Evolutionary conservation across 1,140 invertebrate species (phyloP).

Genomic region (Samia ricini): DNA sequence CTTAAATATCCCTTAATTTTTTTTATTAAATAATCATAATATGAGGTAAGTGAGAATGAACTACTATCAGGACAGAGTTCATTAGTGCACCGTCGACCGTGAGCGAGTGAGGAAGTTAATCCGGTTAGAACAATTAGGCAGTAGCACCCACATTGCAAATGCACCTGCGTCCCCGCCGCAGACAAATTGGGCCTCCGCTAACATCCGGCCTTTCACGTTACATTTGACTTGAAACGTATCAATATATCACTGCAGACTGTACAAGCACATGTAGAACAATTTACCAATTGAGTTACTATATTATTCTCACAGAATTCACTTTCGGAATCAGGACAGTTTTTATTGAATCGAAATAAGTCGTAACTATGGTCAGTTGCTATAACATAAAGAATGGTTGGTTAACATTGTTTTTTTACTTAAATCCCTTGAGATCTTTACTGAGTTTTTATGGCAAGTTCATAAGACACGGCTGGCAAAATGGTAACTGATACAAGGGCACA

Average conservation of each 20-base stretch:
- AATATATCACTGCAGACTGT: background rate
- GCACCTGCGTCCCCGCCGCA: conserved; percentile 24
- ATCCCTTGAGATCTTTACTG: too few species aligned
- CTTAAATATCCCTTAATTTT: too few species aligned
- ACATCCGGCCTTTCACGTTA: conserved; percentile 6
- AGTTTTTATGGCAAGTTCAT: too few species aligned
- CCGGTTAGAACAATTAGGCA: conserved; percentile 23
- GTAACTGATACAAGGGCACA: too few species aligned
- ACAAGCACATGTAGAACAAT: background rate
- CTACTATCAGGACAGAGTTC: conserved; percentile 17
- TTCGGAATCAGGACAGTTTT: too few species aligned
- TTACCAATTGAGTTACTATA: background rate
- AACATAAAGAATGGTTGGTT: too few species aligned
- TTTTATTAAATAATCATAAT: background rate
- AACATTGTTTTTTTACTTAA: too few species aligned
- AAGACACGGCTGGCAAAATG: too few species aligned
- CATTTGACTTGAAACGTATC: background rate
- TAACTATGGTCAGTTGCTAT: too few species aligned
- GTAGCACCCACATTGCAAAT: conserved; percentile 2
- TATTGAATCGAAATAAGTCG: too few species aligned
- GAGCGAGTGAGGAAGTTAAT: conserved; percentile 23
- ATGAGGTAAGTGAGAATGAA: background rate
- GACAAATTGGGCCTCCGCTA: conserved; percentile 25
- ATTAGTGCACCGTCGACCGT: conserved; percentile 15
- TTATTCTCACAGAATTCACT: background rate